A percentile compares a stretch with the other conserved stretches of the same genome.
Conservation (phyloP, 2,113 vertebrate genomes). For the Thalassoma bifasciatum region DNA sequence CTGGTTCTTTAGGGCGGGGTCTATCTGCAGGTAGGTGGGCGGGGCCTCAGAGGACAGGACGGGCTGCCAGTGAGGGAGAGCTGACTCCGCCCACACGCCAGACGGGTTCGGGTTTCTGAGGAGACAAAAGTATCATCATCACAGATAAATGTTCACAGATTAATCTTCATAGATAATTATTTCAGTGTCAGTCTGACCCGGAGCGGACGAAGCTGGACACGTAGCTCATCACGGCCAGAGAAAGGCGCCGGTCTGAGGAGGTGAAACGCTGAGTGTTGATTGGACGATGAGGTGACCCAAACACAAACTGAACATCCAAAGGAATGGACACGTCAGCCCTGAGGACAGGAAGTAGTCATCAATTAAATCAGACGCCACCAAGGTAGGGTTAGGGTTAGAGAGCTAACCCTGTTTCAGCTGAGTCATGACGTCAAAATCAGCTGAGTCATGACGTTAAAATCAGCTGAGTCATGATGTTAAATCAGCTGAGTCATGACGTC, state of each 20-base stretch:
- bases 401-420: no score
- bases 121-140: no score
- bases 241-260: constrained; percentile 60
- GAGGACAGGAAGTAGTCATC: not conserved
- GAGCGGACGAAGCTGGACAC: constrained; percentile 66
- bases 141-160: no score
- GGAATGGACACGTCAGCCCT: constrained; percentile 57
- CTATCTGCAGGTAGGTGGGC: constrained; percentile 68
- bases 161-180: no score
- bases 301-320: constrained; percentile 69
- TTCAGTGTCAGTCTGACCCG: constrained; percentile 56
- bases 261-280: constrained; percentile 64
- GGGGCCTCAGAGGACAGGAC: constrained; percentile 49
- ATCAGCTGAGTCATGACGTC: no score
- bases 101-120: constrained; percentile 71
- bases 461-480: no score
- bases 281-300: constrained; percentile 69
- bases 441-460: no score
- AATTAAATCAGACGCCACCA: no score
- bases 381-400: no score
- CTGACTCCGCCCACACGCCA: constrained; percentile 29
- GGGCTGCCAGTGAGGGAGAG: constrained; percentile 63
- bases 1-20: constrained; percentile 38
- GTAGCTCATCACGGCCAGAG: constrained; percentile 69
- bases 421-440: no score